A percentile compares a stretch with the other conserved stretches of the same genome.
Conservation (phyloP, 2,888 invertebrate species). For the Himalopsyche anomala region DNA sequence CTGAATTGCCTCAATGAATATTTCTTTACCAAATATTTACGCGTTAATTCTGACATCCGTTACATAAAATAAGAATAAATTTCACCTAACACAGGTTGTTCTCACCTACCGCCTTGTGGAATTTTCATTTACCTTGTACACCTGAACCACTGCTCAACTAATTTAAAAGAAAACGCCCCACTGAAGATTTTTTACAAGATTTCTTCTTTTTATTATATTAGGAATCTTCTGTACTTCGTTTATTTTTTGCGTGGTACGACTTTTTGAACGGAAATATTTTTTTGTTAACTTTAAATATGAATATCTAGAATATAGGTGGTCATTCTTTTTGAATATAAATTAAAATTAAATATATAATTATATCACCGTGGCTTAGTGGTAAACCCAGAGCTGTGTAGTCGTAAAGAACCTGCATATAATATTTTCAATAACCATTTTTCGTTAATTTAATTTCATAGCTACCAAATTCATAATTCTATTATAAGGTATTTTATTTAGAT, state of each 20-base stretch:
- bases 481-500: too few species aligned
- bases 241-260: neutral
- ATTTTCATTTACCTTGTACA: constrained; percentile 35
- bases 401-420: too few species aligned
- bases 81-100: constrained; percentile 23
- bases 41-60: constrained; percentile 40
- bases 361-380: too few species aligned
- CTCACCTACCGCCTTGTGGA: constrained; percentile 10
- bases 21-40: constrained; percentile 9
- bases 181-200: constrained; percentile 18
- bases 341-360: too few species aligned
- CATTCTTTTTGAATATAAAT: too few species aligned
- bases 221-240: neutral
- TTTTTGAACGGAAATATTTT: neutral
- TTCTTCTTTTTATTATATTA: constrained; percentile 33
- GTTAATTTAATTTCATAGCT: too few species aligned
- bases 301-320: too few species aligned
- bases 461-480: too few species aligned
- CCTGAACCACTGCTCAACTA: constrained; percentile 28
- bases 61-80: constrained; percentile 43
- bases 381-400: too few species aligned
- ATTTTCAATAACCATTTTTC: too few species aligned
- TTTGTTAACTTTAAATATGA: too few species aligned
- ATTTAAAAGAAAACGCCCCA: constrained; percentile 32
- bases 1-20: constrained; percentile 36